Conservation (phyloP, 1,140 invertebrate species). For the Cherax quadricarinatus region DNA sequence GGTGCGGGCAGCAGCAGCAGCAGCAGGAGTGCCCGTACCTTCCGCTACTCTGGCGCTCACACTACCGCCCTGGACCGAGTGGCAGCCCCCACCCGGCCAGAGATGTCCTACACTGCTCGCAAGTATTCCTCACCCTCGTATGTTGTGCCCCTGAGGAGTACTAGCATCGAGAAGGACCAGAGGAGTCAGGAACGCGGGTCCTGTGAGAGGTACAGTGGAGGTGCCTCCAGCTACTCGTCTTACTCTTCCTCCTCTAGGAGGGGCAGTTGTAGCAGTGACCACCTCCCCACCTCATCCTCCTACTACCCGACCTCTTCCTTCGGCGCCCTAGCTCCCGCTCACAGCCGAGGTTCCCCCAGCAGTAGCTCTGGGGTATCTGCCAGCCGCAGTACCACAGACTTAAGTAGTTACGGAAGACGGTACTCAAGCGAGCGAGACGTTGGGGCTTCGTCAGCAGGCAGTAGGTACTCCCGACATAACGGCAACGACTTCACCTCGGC, state of each 20-base stretch:
- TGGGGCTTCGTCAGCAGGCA: neutral
- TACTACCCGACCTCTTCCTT: neutral
- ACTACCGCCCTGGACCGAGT: slow-evolving; percentile 50
- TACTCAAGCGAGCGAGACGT: neutral
- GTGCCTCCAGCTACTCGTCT: slow-evolving; percentile 3
- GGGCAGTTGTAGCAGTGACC: slow-evolving; percentile 20
- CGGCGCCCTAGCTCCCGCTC: neutral
- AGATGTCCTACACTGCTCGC: slow-evolving; percentile 68
- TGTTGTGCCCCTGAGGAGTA: neutral
- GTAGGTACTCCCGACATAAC: slow-evolving; percentile 33
- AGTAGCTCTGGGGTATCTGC: neutral
- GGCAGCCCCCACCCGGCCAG: slow-evolving; percentile 26
- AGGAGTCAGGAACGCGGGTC: neutral
- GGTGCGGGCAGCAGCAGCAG: neutral
- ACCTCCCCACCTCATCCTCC: neutral
- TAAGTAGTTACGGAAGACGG: neutral
- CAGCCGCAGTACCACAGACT: neutral
- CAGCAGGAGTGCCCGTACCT: neutral
- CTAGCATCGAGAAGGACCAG: slow-evolving; percentile 23
- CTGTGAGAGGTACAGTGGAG: neutral
- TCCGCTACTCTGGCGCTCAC: slow-evolving; percentile 55
- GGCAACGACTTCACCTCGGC: neutral
- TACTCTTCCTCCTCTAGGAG: slow-evolving; percentile 42
- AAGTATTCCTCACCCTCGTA: slow-evolving; percentile 65
- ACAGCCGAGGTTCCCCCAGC: neutral